A percentile compares a stretch with the other conserved stretches of the same genome.
phyloP scores from a whole-genome alignment of 2,113 vertebrate species.

The Vulpes lagopus region DNA sequence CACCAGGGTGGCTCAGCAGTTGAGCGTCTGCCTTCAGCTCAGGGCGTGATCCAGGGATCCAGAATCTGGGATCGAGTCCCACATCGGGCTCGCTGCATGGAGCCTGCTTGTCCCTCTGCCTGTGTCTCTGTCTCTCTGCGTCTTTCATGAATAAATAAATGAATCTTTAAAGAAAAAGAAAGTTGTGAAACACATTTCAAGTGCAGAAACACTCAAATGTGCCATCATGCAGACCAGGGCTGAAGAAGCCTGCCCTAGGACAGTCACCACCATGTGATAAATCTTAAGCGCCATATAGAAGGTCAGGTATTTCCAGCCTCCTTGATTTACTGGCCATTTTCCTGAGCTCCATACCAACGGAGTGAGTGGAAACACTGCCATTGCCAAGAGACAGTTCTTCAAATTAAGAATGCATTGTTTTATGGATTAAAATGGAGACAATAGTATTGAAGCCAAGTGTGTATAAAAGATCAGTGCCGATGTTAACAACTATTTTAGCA shows the following conservation, averaged over 20 bases:
- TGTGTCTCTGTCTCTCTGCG: too few relatives aligned
- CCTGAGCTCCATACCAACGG: neutral
- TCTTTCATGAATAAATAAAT: too few relatives aligned
- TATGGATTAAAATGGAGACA: neutral
- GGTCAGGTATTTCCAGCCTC: neutral
- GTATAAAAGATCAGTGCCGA: neutral
- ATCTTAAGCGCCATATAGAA: neutral
- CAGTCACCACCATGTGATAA: too few relatives aligned
- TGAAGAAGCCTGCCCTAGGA: neutral
- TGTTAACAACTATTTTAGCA: neutral
- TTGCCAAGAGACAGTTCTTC: neutral
- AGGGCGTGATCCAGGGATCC: too few relatives aligned
- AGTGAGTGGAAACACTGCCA: neutral
- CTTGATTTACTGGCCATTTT: neutral
- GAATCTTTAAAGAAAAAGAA: neutral
- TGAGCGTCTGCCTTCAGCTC: too few relatives aligned
- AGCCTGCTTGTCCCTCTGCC: too few relatives aligned
- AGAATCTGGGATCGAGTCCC: too few relatives aligned
- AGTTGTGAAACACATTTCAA: conserved; percentile 61
- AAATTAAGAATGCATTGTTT: neutral
- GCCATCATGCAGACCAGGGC: neutral
- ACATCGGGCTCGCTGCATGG: too few relatives aligned
- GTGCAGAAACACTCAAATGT: neutral
- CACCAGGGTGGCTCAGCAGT: too few relatives aligned
- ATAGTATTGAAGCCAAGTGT: neutral